phyloP scores from a whole-genome alignment of 2,113 vertebrate species.

The Chunga burmeisteri region DNA sequence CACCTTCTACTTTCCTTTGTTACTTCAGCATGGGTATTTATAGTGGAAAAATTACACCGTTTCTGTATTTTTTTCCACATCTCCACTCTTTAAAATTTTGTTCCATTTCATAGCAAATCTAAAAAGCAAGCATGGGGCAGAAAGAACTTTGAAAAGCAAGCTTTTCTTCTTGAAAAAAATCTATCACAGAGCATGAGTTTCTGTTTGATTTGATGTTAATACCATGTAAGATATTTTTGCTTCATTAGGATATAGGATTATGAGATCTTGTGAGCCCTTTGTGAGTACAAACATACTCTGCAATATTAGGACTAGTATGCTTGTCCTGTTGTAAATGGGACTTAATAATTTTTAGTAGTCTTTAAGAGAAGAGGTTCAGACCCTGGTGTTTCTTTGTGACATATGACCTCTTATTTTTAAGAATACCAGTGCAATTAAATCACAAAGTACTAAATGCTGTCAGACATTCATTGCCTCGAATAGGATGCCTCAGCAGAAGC shows the following conservation, averaged over 20 bases:
- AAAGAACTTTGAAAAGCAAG: background rate
- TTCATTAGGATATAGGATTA: conserved; percentile 19
- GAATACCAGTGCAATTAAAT: conserved; percentile 5
- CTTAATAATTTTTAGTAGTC: background rate
- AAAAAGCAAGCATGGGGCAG: background rate
- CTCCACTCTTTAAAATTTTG: conserved; percentile 1
- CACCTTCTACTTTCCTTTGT: conserved; percentile 8
- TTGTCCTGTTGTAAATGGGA: background rate
- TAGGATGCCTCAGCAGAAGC: conserved; percentile 10
- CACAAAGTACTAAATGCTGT: background rate
- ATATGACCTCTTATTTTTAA: conserved; percentile 8
- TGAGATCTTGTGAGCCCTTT: conserved; percentile 36
- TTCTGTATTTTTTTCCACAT: background rate
- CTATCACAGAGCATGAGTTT: conserved; percentile 4
- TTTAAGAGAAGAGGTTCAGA: conserved; percentile 1
- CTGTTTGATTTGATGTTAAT: conserved; percentile 1
- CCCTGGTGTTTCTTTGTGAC: background rate
- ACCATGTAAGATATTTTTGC: conserved; percentile 8
- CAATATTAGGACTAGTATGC: background rate
- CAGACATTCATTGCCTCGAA: background rate
- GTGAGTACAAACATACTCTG: background rate
- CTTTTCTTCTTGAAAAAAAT: conserved; percentile 6
- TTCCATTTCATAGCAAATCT: conserved; percentile 40
- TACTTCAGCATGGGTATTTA: background rate
- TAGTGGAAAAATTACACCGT: background rate